Conservation (phyloP, 2,888 invertebrate genomes). For the Cyclophora albipunctata region DNA sequence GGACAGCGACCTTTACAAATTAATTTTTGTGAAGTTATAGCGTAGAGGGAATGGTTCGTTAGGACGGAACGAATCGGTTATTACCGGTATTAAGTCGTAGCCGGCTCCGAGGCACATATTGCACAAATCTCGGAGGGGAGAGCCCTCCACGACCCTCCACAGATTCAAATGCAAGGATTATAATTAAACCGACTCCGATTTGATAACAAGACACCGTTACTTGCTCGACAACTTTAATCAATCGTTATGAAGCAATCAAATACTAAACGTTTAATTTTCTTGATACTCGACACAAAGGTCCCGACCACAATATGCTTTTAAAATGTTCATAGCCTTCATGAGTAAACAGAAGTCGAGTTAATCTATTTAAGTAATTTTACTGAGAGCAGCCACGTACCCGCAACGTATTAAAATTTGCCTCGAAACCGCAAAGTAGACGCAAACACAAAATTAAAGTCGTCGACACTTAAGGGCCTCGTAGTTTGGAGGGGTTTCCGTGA, state of each 20-base stretch:
- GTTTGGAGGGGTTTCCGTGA: conserved; percentile 67
- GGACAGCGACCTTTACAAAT: conserved; percentile 47
- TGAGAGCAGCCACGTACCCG: conserved; percentile 55
- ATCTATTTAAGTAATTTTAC: conserved; percentile 70
- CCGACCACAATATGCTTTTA: conserved; percentile 1
- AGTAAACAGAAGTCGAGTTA: conserved; percentile 51
- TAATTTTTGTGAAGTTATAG: conserved; percentile 51
- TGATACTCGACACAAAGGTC: background rate
- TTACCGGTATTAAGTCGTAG: conserved; percentile 53
- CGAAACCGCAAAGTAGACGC: conserved; percentile 70
- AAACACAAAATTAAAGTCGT: conserved; percentile 74
- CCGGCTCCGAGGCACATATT: conserved; percentile 48
- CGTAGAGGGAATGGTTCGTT: conserved; percentile 51
- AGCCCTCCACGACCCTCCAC: conserved; percentile 27
- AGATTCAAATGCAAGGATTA: conserved; percentile 45
- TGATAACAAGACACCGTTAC: conserved; percentile 42
- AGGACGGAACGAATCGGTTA: conserved; percentile 65
- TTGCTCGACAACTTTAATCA: conserved; percentile 14
- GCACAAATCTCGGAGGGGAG: conserved; percentile 34
- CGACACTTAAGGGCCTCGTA: conserved; percentile 71
- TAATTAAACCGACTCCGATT: conserved; percentile 51
- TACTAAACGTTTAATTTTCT: background rate
- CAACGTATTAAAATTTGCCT: conserved; percentile 66
- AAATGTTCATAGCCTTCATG: conserved; percentile 5
- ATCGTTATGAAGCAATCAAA: no score